These are phyloP conservation scores for Hypotaenidia philippensis DNA, from an alignment of 2,797 vertebrate genomes.

Conservation along the genomic window DNA sequence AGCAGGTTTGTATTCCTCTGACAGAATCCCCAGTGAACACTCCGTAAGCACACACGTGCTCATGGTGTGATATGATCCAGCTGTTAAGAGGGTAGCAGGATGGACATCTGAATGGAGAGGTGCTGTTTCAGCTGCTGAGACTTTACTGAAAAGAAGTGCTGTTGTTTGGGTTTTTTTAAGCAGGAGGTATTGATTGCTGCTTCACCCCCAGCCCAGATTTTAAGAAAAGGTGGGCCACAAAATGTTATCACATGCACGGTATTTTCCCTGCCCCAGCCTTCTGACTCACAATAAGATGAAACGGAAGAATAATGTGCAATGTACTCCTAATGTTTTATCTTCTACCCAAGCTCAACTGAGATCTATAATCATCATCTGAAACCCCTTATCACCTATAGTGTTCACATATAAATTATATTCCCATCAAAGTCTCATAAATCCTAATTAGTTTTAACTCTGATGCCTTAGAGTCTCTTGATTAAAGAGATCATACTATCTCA, in stretches of 20 bases:
- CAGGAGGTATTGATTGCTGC: background rate
- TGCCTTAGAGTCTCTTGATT: background rate
- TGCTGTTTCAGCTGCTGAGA: background rate
- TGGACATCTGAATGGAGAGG: background rate
- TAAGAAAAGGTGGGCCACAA: background rate
- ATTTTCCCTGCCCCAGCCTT: background rate
- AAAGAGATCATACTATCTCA: background rate
- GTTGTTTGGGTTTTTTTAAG: background rate
- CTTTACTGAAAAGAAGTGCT: background rate
- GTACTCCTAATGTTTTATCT: background rate
- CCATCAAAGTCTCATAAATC: background rate
- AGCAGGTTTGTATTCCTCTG: background rate
- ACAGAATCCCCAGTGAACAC: background rate
- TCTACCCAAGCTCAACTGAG: background rate
- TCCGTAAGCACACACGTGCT: background rate
- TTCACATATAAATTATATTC: background rate
- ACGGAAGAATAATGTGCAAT: background rate
- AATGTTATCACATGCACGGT: background rate
- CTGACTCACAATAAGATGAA: background rate
- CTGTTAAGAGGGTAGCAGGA: background rate
- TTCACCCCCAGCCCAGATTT: background rate
- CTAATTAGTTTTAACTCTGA: constrained; percentile 41
- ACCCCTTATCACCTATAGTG: background rate
- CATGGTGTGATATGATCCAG: background rate
- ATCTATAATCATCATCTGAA: background rate